Evolutionary conservation across 2,797 vertebrate genomes (phyloP).

Genomic region (Pipistrellus kuhlii): DNA sequence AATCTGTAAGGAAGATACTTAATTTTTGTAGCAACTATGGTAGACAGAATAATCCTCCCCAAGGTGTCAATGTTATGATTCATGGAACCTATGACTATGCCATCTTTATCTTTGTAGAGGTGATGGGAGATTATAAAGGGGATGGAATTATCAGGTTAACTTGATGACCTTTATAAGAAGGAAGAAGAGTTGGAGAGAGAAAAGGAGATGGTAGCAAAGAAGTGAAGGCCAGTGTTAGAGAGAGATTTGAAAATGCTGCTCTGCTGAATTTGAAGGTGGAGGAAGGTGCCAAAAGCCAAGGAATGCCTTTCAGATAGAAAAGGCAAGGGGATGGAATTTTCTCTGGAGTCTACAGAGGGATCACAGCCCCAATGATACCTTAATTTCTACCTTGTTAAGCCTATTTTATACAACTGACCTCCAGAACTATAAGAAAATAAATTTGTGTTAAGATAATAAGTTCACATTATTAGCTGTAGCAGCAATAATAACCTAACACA

Average conservation of each 20-base stretch:
- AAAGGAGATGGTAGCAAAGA: not conserved
- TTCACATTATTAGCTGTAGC: not conserved
- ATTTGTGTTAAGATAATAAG: not conserved
- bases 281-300: not conserved
- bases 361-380: not conserved
- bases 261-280: not conserved
- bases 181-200: not conserved
- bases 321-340: accelerated
- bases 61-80: too few species aligned
- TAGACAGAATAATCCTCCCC: not conserved
- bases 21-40: not conserved
- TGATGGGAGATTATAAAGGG: not conserved
- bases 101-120: not conserved
- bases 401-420: not conserved
- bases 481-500: not conserved
- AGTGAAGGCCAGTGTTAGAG: not conserved
- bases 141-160: not conserved
- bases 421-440: not conserved
- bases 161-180: not conserved
- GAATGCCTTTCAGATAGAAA: not conserved
- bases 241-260: not conserved
- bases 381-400: not conserved
- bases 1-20: not conserved
- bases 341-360: accelerated
- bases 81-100: not conserved